Evolutionary conservation across 1,140 invertebrate genomes (phyloP).

Genomic region (Sycobia sp.): DNA sequence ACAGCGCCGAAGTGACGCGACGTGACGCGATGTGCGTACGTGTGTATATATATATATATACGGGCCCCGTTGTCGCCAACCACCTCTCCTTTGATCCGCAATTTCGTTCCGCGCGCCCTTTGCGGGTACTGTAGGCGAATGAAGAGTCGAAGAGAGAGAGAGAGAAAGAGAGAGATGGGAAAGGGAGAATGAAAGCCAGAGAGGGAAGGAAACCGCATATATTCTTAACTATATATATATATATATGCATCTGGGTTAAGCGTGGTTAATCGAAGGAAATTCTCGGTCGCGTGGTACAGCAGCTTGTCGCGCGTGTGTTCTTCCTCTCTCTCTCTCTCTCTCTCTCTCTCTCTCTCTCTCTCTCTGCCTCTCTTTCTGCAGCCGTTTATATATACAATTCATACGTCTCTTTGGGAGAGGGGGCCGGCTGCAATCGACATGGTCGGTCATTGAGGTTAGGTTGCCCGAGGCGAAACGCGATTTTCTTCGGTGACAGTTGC

Average conservation of each 20-base stretch:
- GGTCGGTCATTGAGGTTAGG: constrained; percentile 1
- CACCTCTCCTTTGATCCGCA: constrained; percentile 13
- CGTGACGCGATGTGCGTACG: too few relatives aligned
- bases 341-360: too few relatives aligned
- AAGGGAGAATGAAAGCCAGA: background rate
- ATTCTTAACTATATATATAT: too few relatives aligned
- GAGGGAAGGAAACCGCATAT: background rate
- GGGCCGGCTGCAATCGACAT: constrained; percentile 12
- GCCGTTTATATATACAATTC: constrained; percentile 25
- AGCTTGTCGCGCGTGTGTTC: too few relatives aligned
- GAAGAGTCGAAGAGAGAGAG: background rate
- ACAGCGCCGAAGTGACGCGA: too few relatives aligned
- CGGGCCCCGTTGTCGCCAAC: too few relatives aligned
- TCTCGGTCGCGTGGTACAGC: constrained; percentile 8
- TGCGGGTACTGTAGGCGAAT: background rate
- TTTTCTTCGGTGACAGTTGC: constrained; percentile 18
- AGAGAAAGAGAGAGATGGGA: background rate
- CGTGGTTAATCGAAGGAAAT: constrained; percentile 33
- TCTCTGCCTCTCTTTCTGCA: too few relatives aligned
- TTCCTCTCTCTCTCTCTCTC: too few relatives aligned
- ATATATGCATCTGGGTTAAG: constrained; percentile 33
- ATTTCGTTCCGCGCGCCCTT: constrained; percentile 27
- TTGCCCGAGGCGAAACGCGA: constrained; percentile 20
- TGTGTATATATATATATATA: too few relatives aligned
- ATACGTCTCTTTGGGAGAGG: background rate